Evolutionary conservation across 2,113 vertebrate genomes (phyloP).

Genomic region (Vanacampus margaritifer): DNA sequence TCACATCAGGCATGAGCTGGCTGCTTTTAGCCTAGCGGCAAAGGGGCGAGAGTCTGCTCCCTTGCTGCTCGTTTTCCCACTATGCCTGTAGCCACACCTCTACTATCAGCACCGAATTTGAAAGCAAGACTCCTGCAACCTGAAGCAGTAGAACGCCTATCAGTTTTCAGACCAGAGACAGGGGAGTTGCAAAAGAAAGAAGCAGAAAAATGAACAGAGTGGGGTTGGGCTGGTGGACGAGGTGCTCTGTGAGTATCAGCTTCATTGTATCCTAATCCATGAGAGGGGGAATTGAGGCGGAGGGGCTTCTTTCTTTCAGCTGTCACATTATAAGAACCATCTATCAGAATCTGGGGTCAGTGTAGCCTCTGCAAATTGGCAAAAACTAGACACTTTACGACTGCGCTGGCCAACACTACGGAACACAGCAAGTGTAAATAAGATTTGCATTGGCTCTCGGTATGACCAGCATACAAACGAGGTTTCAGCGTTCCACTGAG

Average conservation of each 20-base stretch:
- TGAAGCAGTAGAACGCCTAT: conserved; percentile 65
- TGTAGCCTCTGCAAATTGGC: conserved; percentile 31
- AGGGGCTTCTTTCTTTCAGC: conserved; percentile 46
- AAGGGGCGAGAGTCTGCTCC: conserved; percentile 60
- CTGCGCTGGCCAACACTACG: conserved; percentile 37
- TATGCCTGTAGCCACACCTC: conserved; percentile 45
- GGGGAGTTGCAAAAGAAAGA: conserved; percentile 29
- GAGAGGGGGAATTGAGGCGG: conserved; percentile 40
- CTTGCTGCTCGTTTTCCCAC: conserved; percentile 26
- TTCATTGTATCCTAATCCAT: conserved; percentile 47
- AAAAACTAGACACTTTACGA: conserved; percentile 44
- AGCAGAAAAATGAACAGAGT: conserved; percentile 59
- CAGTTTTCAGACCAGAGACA: conserved; percentile 63
- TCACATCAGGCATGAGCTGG: conserved; percentile 67
- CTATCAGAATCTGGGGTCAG: conserved; percentile 36
- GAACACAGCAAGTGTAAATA: conserved; percentile 48
- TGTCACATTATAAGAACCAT: conserved; percentile 58
- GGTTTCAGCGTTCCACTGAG: conserved; percentile 33
- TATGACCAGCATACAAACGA: conserved; percentile 50
- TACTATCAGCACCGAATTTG: conserved; percentile 34
- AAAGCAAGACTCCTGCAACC: conserved; percentile 58
- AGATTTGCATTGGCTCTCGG: conserved; percentile 47
- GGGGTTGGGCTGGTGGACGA: conserved; percentile 28
- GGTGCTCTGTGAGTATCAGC: conserved; percentile 32
- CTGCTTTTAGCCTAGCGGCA: conserved; percentile 69